phyloP scores from a whole-genome alignment of 2,888 invertebrate species.

The Fissipunctia ypsillon region DNA sequence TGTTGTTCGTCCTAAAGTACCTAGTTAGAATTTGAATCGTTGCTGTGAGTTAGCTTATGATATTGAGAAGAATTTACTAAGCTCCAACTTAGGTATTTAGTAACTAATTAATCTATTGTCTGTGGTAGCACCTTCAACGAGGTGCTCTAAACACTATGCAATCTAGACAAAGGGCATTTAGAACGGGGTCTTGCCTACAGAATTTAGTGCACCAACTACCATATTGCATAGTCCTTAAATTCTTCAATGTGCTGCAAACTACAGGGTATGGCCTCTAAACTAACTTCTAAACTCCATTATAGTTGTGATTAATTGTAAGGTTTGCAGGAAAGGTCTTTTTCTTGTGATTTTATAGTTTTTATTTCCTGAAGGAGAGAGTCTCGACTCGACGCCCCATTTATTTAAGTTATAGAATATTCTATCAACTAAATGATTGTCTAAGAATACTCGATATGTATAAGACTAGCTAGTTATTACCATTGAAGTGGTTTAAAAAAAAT shows the following conservation, averaged over 20 bases:
- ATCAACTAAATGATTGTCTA: slow-evolving; percentile 34
- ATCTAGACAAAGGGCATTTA: not conserved
- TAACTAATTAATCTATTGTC: slow-evolving; percentile 21
- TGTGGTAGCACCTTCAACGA: slow-evolving; percentile 31
- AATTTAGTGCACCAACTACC: slow-evolving; percentile 7
- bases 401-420: not conserved
- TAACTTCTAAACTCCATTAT: slow-evolving; percentile 62
- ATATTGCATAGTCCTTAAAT: slow-evolving; percentile 29
- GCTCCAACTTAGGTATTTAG: slow-evolving; percentile 60
- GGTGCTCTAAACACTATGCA: slow-evolving; percentile 11
- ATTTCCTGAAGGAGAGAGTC: not conserved
- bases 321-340: not conserved
- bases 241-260: slow-evolving; percentile 32
- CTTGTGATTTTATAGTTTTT: slow-evolving; percentile 1
- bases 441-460: slow-evolving; percentile 31
- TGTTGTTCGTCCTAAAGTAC: slow-evolving; percentile 66
- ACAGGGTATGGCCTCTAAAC: slow-evolving; percentile 67
- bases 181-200: not conserved
- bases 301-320: slow-evolving; percentile 70
- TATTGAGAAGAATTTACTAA: slow-evolving; percentile 56
- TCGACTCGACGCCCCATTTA: not conserved
- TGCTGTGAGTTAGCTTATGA: slow-evolving; percentile 61
- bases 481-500: slow-evolving; percentile 20
- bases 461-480: slow-evolving; percentile 26
- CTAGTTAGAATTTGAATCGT: slow-evolving; percentile 59